These are phyloP conservation scores for Latrodectus elegans DNA, from an alignment of 2,888 invertebrate genomes.

Conservation along the genomic window DNA sequence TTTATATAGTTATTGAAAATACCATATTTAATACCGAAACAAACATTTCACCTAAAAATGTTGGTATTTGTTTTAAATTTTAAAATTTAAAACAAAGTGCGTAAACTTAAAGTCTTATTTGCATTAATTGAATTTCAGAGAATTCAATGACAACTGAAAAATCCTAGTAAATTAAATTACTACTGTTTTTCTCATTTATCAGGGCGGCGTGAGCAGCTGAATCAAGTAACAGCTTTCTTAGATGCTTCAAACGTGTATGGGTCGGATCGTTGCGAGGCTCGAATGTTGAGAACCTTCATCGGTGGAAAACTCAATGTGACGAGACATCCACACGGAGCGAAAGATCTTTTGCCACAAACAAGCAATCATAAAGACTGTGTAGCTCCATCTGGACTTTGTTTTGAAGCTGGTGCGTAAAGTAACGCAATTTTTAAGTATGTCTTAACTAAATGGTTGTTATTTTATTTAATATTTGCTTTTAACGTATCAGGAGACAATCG, in stretches of 20 bases:
- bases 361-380: conserved; percentile 87
- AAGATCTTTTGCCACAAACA: conserved; percentile 86
- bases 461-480: neutral
- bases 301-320: conserved; percentile 90
- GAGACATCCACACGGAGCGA: conserved; percentile 81
- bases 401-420: conserved; percentile 81
- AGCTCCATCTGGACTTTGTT: conserved; percentile 88
- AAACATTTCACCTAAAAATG: too few species aligned
- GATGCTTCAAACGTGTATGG: conserved; percentile 93
- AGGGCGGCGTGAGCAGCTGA: conserved; percentile 86
- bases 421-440: neutral
- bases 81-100: too few species aligned
- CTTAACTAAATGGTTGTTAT: neutral
- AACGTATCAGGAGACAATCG: conserved; percentile 82
- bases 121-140: too few species aligned
- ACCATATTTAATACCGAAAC: too few species aligned
- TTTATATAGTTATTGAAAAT: too few species aligned
- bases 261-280: conserved; percentile 87
- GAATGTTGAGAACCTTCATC: conserved; percentile 83
- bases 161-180: neutral
- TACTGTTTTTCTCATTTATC: neutral
- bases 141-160: neutral
- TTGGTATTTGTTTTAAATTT: too few species aligned
- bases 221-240: conserved; percentile 93
- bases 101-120: too few species aligned